phyloP scores from a whole-genome alignment of 1,140 invertebrate genomes.

The Hypothenemus hampei region DNA sequence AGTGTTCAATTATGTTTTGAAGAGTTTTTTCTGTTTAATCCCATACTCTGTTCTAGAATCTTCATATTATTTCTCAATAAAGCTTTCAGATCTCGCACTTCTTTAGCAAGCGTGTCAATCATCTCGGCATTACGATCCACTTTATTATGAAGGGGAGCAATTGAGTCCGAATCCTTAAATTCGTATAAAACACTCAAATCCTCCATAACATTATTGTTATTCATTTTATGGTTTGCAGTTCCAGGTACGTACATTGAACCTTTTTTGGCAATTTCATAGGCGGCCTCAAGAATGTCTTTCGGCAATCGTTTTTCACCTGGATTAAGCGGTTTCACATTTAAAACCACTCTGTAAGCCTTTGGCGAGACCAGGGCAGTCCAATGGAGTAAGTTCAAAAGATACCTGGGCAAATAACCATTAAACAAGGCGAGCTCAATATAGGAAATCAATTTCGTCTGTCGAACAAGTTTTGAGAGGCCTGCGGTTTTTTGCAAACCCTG shows the following conservation, averaged over 20 bases:
- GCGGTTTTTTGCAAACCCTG: conserved; percentile 73
- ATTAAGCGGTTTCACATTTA: conserved; percentile 74
- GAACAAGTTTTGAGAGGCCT: conserved; percentile 66
- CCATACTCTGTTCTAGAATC: conserved; percentile 8
- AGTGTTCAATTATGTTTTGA: too few species aligned
- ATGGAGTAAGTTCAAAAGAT: conserved; percentile 64
- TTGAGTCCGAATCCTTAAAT: conserved; percentile 38
- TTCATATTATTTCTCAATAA: conserved; percentile 36
- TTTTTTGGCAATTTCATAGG: conserved; percentile 69
- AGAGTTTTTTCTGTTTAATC: too few species aligned
- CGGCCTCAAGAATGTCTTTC: conserved; percentile 66
- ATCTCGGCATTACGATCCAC: conserved; percentile 58
- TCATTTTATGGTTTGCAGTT: conserved; percentile 52
- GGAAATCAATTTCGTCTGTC: conserved; percentile 72
- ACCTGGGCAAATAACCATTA: conserved; percentile 65
- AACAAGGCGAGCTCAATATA: conserved; percentile 68
- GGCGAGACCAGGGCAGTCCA: conserved; percentile 70
- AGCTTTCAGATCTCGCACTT: conserved; percentile 57
- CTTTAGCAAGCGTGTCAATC: conserved; percentile 55
- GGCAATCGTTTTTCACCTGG: conserved; percentile 73
- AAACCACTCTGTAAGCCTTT: conserved; percentile 67
- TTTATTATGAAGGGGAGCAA: conserved; percentile 55
- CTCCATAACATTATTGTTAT: conserved; percentile 50
- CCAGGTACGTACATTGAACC: conserved; percentile 62
- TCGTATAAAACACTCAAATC: conserved; percentile 50